phyloP scores from a whole-genome alignment of 35 echinoderm and acorn worm species.

The Patiria miniata region DNA sequence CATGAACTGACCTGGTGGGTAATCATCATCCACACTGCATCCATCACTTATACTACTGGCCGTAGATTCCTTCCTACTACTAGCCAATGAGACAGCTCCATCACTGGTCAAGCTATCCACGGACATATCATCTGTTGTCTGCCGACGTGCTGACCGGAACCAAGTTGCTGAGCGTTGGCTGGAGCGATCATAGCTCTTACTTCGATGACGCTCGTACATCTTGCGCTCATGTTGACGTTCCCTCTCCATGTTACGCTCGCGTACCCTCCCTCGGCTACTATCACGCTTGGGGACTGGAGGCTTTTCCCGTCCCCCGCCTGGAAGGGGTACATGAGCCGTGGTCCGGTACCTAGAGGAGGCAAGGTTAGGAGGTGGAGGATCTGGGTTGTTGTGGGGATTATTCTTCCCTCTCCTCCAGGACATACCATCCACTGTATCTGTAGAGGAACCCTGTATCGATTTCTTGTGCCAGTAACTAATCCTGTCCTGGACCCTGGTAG shows the following conservation, averaged over 20 bases:
- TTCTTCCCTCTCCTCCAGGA: background rate
- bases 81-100: background rate
- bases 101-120: conserved; percentile 11
- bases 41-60: conserved; percentile 15
- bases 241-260: conserved; percentile 81
- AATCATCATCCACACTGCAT: conserved; percentile 9
- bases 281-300: conserved; percentile 53
- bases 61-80: conserved; percentile 11
- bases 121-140: conserved; percentile 13
- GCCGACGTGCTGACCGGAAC: background rate
- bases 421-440: background rate
- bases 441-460: background rate
- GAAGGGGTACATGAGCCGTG: conserved; percentile 26
- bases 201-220: conserved; percentile 74
- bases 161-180: conserved; percentile 10
- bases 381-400: conserved; percentile 14
- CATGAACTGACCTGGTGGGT: conserved; percentile 23
- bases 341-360: conserved; percentile 33
- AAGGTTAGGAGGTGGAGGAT: background rate
- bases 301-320: conserved; percentile 29
- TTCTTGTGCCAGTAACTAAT: conserved; percentile 61
- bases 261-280: conserved; percentile 68
- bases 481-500: conserved; percentile 41
- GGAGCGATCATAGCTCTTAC: conserved; percentile 73
- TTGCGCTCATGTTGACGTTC: conserved; percentile 62